Percentiles rank a stretch among this genome's conserved stretches.
phyloP scores from a whole-genome alignment of 2,113 vertebrate genomes.

The Grammomys dolichurus region DNA sequence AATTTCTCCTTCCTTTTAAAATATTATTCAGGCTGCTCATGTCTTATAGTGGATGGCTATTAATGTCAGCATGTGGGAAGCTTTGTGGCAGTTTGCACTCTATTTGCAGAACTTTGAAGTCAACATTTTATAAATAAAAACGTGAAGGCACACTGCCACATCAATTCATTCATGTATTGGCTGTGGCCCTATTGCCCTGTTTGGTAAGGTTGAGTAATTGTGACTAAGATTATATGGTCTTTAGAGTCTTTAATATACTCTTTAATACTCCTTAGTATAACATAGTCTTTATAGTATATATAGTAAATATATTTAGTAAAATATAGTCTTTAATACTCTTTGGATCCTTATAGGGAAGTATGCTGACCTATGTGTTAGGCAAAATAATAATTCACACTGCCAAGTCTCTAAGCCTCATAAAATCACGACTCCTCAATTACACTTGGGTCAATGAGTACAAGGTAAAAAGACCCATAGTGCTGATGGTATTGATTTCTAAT shows the following conservation, averaged over 20 bases:
- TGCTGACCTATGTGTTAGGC: neutral
- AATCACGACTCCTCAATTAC: neutral
- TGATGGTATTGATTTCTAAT: conserved; percentile 56
- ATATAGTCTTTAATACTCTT: neutral
- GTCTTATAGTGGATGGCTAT: neutral
- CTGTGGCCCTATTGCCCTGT: neutral
- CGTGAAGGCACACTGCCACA: neutral
- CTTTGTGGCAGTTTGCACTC: neutral
- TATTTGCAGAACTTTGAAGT: neutral
- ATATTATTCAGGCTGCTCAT: conserved; percentile 64
- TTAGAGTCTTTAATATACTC: conserved; percentile 35
- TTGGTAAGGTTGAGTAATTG: neutral
- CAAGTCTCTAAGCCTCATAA: neutral
- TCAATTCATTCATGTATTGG: neutral
- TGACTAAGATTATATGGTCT: neutral
- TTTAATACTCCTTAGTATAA: too few species aligned
- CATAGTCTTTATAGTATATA: too few species aligned
- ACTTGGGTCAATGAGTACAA: neutral
- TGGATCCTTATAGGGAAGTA: neutral
- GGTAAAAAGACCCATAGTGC: neutral
- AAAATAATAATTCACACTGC: neutral
- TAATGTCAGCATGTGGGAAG: conserved; percentile 37
- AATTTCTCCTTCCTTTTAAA: conserved; percentile 63
- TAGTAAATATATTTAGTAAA: too few species aligned
- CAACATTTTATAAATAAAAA: conserved; percentile 50